A percentile compares a stretch with the other conserved stretches of the same genome.
Evolutionary conservation across 2,113 vertebrate genomes (phyloP).

Genomic region (Coregonus clupeaformis): DNA sequence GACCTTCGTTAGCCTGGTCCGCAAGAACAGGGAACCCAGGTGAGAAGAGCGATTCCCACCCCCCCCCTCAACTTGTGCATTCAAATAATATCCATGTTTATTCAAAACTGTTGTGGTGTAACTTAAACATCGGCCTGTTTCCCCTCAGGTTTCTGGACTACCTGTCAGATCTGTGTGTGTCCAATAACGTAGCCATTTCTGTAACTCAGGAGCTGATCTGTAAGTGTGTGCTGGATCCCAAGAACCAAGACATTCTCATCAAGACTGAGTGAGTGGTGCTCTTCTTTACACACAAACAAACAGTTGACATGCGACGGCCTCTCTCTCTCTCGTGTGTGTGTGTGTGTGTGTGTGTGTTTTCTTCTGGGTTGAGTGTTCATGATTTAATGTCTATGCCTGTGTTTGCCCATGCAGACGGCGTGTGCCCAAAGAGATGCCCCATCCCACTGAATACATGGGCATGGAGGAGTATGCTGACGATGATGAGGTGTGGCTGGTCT

Average conservation of each 20-base stretch:
- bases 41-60: constrained; percentile 44
- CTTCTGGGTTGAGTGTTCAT: too few relatives aligned
- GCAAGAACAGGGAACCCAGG: constrained; percentile 95
- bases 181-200: constrained; percentile 94
- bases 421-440: constrained; percentile 81
- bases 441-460: constrained; percentile 75
- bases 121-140: not conserved
- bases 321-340: too few relatives aligned
- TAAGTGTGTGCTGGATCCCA: constrained; percentile 94
- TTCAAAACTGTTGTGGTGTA: too few relatives aligned
- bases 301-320: not conserved
- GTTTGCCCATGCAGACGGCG: constrained; percentile 74
- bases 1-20: constrained; percentile 97
- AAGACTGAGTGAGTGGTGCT: constrained; percentile 87
- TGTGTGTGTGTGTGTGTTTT: not conserved
- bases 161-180: constrained; percentile 95
- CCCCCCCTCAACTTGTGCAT: too few relatives aligned
- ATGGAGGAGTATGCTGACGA: constrained; percentile 86
- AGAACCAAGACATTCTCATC: constrained; percentile 97
- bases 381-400: not conserved
- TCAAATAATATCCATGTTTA: too few relatives aligned
- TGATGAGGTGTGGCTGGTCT: constrained; percentile 96
- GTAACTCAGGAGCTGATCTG: constrained; percentile 99
- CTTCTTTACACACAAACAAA: not conserved
- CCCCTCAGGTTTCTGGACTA: constrained; percentile 91